Base-by-base conservation (phyloP, 2,797 vertebrate species). In the Mycteria americana region DNA sequence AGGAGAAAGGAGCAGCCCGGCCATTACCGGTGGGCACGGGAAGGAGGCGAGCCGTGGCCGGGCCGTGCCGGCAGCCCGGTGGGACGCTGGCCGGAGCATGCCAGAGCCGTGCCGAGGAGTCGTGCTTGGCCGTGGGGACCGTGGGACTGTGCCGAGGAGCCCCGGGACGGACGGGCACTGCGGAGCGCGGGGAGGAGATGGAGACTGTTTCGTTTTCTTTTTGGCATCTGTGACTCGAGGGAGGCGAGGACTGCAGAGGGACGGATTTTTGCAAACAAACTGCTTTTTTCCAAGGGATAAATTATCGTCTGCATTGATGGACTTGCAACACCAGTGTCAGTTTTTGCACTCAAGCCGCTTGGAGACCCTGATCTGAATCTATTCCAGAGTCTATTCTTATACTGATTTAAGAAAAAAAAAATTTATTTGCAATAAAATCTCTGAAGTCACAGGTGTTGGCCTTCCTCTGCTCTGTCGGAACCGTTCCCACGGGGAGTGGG, bases 371-470 rank as follows among this genome's bases (percentile, higher is more conserved):
- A 93, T 12, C 63, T 27, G 45, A 80, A 50, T 0, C 50, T 30
- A 23, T 83, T 21, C 23, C 77, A 70, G 94, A 92, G 65, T 96
- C 25, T 97, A 88, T 97, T 97, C 96, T 97, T 94, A 18, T 92
- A 97, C 93, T 18, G 46, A 89, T 37, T 18, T 43, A 48, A 85
- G 13, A 30, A 22, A 37, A 67, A 73, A 13, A 56, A 30, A 3
- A 37, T n/a, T 39, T 8, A 73, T 88, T 96, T 94, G 88, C 94
- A 98, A 98, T 98, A 98, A 98, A 97, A 60, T 15, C 10, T 35
- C 24, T 92, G 25, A 92, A 90, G 19, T 89, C 31, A 27, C 2
- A 3, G 18, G 4, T 73, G 56, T 85, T 9, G 80, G 60, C 75
- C 24, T 45, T 13, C 53, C 57, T 91, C 31, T 0, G 18, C n/a